These are phyloP conservation scores for Ceyx melanurus DNA, from an alignment of 2,113 vertebrate genomes.

Conservation along the genomic window DNA sequence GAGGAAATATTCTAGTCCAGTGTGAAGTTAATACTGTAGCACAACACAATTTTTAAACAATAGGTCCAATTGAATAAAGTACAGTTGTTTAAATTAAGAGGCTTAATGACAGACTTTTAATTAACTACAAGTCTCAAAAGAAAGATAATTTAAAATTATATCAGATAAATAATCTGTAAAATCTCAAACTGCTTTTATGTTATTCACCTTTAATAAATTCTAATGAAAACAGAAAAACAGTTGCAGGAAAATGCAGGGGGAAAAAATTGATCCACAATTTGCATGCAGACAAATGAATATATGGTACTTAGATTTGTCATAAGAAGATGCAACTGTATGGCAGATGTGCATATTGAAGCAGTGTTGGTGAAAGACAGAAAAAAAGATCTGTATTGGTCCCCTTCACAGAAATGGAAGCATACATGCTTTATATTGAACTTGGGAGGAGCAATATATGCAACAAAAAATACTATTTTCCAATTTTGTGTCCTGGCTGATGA, in stretches of 20 bases:
- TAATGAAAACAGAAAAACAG: background rate
- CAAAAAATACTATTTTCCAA: background rate
- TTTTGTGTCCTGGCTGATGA: background rate
- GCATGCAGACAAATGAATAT: background rate
- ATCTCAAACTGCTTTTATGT: slow-evolving; percentile 9
- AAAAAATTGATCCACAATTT: background rate
- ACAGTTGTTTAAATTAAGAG: slow-evolving; percentile 22
- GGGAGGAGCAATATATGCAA: background rate
- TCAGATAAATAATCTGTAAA: background rate
- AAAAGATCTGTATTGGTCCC: background rate
- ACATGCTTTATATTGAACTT: background rate
- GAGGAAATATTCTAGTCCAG: background rate
- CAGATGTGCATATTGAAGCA: background rate
- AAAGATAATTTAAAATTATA: slow-evolving; percentile 21
- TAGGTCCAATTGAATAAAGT: background rate
- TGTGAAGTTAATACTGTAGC: background rate
- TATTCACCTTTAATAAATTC: background rate
- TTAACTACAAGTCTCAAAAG: slow-evolving; percentile 25
- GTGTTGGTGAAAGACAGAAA: background rate
- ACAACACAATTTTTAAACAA: background rate
- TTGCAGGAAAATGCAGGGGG: background rate
- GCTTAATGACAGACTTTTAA: slow-evolving; percentile 41
- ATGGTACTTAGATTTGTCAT: background rate
- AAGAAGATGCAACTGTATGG: background rate
- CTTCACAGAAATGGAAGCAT: background rate